These are phyloP conservation scores for Liopterus haemorrhoidalis DNA, from an alignment of 2,888 invertebrate genomes.

Conservation along the genomic window DNA sequence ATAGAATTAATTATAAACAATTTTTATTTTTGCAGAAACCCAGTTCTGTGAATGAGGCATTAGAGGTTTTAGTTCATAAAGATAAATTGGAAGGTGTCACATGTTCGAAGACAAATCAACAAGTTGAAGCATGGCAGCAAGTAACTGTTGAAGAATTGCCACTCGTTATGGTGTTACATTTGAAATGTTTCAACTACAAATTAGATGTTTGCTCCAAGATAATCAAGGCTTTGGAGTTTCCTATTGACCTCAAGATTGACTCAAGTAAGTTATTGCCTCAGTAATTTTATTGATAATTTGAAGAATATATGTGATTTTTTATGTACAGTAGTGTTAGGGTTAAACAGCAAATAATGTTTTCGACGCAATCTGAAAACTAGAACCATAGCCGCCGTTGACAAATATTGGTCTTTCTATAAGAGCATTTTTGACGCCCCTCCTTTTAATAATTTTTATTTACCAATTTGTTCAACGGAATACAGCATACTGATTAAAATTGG, in stretches of 20 bases:
- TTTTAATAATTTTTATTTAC: no score
- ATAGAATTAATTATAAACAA: neutral
- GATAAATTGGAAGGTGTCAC: slow-evolving; percentile 84
- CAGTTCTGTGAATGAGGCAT: slow-evolving; percentile 75
- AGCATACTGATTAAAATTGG: no score
- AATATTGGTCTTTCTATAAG: no score
- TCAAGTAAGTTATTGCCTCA: slow-evolving; percentile 58
- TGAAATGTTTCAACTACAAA: slow-evolving; percentile 91
- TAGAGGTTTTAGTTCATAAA: slow-evolving; percentile 78
- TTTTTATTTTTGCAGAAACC: slow-evolving; percentile 64
- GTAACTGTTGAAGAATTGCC: slow-evolving; percentile 85
- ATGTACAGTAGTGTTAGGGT: no score
- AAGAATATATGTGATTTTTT: slow-evolving; percentile 7
- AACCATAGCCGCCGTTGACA: no score
- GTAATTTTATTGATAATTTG: neutral
- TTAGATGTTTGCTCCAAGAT: slow-evolving; percentile 85
- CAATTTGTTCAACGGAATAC: no score
- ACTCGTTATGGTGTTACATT: slow-evolving; percentile 79
- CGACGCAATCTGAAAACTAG: no score
- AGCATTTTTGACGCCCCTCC: no score
- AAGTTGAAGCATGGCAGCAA: slow-evolving; percentile 86
- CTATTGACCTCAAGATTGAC: slow-evolving; percentile 84
- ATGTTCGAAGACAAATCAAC: slow-evolving; percentile 71
- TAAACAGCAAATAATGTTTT: no score
- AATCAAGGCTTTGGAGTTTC: slow-evolving; percentile 83